Percentiles rank a stretch among this genome's conserved stretches.
Evolutionary conservation across 64 coral and sea anemone species (phyloP).

Genomic region (Dendronephthya gigantea): DNA sequence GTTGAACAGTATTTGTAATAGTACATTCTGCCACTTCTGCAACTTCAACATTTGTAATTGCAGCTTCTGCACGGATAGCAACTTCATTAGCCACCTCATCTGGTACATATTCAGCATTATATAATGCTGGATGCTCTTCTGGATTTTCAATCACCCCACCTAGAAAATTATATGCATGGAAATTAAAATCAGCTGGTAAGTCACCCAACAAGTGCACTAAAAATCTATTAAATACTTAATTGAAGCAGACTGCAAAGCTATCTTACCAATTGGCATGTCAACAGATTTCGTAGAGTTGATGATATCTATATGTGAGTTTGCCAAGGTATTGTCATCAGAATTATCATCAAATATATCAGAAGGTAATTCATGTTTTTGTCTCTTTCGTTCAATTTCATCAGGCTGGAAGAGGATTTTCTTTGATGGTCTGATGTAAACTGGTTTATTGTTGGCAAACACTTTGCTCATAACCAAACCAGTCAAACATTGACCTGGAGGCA

Average conservation of each 20-base stretch:
- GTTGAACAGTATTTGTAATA: too few species aligned
- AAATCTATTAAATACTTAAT: too few species aligned
- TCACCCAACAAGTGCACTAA: too few species aligned
- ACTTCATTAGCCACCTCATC: neutral
- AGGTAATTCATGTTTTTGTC: neutral
- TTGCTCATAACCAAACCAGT: neutral
- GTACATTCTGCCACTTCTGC: too few species aligned
- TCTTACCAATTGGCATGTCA: neutral
- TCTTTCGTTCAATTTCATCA: neutral
- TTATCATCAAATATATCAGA: neutral
- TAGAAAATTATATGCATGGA: neutral
- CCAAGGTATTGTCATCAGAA: neutral
- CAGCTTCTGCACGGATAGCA: neutral
- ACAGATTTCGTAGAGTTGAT: neutral
- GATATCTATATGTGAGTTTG: neutral
- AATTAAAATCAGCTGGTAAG: neutral
- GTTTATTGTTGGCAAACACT: slow-evolving; percentile 19
- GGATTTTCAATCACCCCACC: neutral
- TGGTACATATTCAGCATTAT: neutral
- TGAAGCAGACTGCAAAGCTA: too few species aligned
- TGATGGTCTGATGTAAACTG: slow-evolving; percentile 15
- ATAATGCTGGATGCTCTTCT: neutral
- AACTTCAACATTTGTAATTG: neutral
- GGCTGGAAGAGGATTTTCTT: neutral
- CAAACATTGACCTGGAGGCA: slow-evolving; percentile 14